Base-by-base conservation (phyloP, 2,113 vertebrate species). In the Trachemys scripta region DNA sequence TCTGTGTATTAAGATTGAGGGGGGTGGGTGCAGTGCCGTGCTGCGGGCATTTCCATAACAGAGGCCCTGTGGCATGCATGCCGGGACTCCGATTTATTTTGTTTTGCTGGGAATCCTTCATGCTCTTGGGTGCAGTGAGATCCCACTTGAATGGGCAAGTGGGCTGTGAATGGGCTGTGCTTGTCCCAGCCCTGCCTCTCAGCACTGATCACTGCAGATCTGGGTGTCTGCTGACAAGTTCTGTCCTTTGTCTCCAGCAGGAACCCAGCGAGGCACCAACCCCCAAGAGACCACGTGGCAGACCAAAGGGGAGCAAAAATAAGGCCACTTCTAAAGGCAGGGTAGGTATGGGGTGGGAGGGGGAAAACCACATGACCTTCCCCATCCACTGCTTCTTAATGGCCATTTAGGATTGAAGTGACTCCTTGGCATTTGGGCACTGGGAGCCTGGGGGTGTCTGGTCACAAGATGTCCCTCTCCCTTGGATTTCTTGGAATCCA, bases 251-350 rank as follows among this genome's bases (percentile, higher is more conserved):
- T 79, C 78, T 97, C 51, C 97, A 98, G 97, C 98, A 99, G 98
- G 99, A 99, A 85, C 98, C 99, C 91, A 99, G 99, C 1, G 99
- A 99, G 88, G 99, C 99, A 89, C 99, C 99, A 2, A 98, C 98
- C 97, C 99, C 99, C 81, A 99, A 99, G 98, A 99, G 99, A 98
- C 98, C 99, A 96, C 98, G 99, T 84, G 99, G 99, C 95, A 98
- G 99, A 95, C 99, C 99, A 3, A 99, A 99, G 98, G 99, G 99
- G 95, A 99, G 99, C 98, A 99, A 99, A 98, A 99, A 99, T 98
- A 99, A 99, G 98, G 89, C 98, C 5, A 65, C 97, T 50, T 5
- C 98, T 11, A 99, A 99, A 98, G 98, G 98, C 97, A 99, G 99
- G 98, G 99, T 99, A 97, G 79, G 96, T 97, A 84, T 47, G 80